These are phyloP conservation scores for Thereva unica DNA, from an alignment of 2,888 invertebrate species.

Conservation along the genomic window DNA sequence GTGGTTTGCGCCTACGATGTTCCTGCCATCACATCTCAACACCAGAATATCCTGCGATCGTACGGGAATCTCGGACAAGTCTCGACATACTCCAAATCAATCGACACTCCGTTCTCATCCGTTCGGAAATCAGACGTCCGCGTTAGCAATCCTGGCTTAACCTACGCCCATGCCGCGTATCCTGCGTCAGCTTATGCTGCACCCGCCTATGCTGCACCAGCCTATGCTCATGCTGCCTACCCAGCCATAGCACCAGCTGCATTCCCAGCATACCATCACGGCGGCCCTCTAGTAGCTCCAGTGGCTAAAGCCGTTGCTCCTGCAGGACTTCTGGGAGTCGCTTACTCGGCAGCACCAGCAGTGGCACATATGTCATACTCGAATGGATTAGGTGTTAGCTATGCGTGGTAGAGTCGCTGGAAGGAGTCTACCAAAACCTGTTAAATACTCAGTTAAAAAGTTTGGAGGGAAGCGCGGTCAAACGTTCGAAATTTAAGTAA, in stretches of 20 bases:
- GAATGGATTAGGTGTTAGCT: conserved; percentile 62
- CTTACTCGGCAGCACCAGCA: conserved; percentile 65
- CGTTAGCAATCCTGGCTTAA: conserved; percentile 68
- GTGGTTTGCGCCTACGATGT: conserved; percentile 30
- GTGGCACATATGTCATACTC: conserved; percentile 67
- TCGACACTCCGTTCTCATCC: conserved; percentile 74
- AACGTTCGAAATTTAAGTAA: conserved; percentile 34
- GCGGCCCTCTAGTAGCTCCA: conserved; percentile 37
- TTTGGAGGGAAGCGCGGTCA: conserved; percentile 35
- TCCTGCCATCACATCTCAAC: conserved; percentile 62
- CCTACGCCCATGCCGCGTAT: conserved; percentile 50
- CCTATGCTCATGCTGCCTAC: conserved; percentile 50
- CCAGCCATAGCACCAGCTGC: conserved; percentile 42
- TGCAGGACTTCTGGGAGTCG: conserved; percentile 63
- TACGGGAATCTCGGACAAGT: conserved; percentile 72
- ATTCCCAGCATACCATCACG: conserved; percentile 42
- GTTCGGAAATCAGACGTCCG: conserved; percentile 72
- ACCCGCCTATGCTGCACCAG: conserved; percentile 43
- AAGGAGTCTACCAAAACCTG: neutral
- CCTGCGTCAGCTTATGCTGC: conserved; percentile 48
- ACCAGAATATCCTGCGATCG: conserved; percentile 65
- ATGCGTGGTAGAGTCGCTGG: conserved; percentile 60
- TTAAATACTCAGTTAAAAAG: neutral
- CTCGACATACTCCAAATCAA: conserved; percentile 70
- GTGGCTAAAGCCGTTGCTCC: conserved; percentile 53